Evolutionary conservation across 2,797 vertebrate species (phyloP).

Genomic region (Parauchenoglanis punctatus): DNA sequence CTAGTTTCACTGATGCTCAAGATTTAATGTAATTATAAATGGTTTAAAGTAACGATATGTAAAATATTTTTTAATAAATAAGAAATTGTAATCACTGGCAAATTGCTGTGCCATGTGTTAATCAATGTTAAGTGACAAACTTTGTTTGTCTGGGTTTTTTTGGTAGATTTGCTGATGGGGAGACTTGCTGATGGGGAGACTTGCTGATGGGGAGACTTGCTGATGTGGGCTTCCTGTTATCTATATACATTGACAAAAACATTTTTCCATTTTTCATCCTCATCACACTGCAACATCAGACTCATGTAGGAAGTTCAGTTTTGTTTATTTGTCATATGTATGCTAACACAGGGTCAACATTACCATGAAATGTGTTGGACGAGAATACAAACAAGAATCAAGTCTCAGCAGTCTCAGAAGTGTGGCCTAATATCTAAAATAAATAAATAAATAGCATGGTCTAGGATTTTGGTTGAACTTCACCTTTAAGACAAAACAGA

Average conservation of each 20-base stretch:
- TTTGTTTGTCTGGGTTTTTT: not conserved
- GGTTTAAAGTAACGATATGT: not conserved
- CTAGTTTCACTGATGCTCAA: not conserved
- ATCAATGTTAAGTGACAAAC: not conserved
- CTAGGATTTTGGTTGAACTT: not conserved
- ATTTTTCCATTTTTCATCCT: not conserved
- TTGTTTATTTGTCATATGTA: too few species aligned
- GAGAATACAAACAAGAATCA: too few species aligned
- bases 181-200: too few species aligned
- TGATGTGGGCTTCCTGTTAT: too few species aligned
- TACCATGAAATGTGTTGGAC: too few species aligned
- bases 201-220: too few species aligned
- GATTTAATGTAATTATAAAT: not conserved
- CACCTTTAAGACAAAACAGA: slow-evolving; percentile 11
- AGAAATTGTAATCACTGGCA: not conserved
- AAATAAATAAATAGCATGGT: not conserved
- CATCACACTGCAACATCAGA: not conserved
- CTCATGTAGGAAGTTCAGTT: not conserved
- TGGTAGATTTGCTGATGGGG: not conserved
- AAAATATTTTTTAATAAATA: not conserved
- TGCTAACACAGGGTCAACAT: too few species aligned
- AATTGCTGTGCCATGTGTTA: not conserved
- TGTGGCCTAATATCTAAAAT: too few species aligned
- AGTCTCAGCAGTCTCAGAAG: too few species aligned
- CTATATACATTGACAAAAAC: not conserved